A percentile compares a stretch with the other conserved stretches of the same genome.
phyloP scores from a whole-genome alignment of 2,888 invertebrate genomes.

The Drosophila flavopinicola region DNA sequence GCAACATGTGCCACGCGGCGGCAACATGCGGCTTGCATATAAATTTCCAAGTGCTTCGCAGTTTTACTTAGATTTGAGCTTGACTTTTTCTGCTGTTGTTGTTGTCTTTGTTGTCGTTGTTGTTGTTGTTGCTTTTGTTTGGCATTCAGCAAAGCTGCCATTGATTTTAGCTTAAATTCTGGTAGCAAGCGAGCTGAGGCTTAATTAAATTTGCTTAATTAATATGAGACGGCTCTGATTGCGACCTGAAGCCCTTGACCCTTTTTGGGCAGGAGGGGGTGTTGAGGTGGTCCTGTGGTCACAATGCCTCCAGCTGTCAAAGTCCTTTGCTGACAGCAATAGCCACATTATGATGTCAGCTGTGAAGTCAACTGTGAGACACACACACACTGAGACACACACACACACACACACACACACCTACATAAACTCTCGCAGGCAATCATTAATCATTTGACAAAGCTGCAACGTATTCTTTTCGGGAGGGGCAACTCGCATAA shows the following conservation, averaged over 20 bases:
- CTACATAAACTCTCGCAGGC: slow-evolving; percentile 12
- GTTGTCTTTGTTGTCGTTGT: no score
- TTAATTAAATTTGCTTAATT: slow-evolving; percentile 60
- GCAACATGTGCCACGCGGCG: slow-evolving; percentile 71
- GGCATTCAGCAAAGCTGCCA: slow-evolving; percentile 15
- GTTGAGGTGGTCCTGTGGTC: slow-evolving; percentile 21
- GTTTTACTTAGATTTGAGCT: slow-evolving; percentile 44
- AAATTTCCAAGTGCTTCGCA: slow-evolving; percentile 58
- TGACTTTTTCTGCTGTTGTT: slow-evolving; percentile 20
- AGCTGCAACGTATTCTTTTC: slow-evolving; percentile 45
- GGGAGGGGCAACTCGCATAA: slow-evolving; percentile 49
- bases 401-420: slow-evolving; percentile 9
- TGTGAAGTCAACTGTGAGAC: slow-evolving; percentile 61
- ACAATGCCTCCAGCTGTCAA: slow-evolving; percentile 56
- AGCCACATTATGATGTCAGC: slow-evolving; percentile 75
- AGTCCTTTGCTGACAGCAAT: slow-evolving; percentile 63
- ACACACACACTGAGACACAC: slow-evolving; percentile 9
- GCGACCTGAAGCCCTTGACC: slow-evolving; percentile 46
- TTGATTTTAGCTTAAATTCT: slow-evolving; percentile 38
- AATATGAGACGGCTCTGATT: slow-evolving; percentile 29
- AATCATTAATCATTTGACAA: slow-evolving; percentile 68
- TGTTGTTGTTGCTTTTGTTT: background rate
- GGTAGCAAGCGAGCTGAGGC: slow-evolving; percentile 14
- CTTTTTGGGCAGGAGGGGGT: slow-evolving; percentile 8
- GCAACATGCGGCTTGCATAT: slow-evolving; percentile 74